Conservation (phyloP, 2,797 vertebrate species). For the Eospalax fontanierii region DNA sequence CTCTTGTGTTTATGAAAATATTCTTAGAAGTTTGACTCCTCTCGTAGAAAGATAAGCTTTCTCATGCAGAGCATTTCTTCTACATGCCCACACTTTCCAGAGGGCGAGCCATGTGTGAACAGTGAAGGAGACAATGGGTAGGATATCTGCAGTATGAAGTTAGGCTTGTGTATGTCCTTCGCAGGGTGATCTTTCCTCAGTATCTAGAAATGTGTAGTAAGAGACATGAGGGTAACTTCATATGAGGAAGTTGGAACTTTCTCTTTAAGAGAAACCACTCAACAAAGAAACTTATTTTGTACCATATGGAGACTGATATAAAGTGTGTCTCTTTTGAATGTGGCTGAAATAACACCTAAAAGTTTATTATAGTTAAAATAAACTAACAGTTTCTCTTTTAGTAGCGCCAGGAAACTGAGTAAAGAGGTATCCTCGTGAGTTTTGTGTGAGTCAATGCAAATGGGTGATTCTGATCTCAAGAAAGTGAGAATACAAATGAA, state of each 20-base stretch:
- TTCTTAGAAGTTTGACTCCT: conserved; percentile 27
- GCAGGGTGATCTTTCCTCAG: neutral
- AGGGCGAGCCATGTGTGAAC: neutral
- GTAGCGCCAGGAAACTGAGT: neutral
- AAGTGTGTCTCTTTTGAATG: conserved; percentile 27
- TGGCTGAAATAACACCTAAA: neutral
- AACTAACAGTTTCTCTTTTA: too few species aligned
- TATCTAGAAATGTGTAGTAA: neutral
- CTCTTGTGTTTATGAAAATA: neutral
- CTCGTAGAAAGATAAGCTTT: conserved; percentile 18
- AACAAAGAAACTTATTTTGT: too few species aligned
- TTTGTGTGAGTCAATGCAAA: neutral
- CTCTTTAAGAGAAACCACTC: neutral
- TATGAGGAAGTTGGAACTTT: neutral
- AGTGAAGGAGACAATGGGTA: neutral
- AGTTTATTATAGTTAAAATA: too few species aligned
- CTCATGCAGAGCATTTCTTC: neutral
- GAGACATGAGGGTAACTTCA: neutral
- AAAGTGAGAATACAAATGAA: neutral
- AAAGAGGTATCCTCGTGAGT: neutral
- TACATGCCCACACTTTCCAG: neutral
- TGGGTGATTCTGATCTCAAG: neutral
- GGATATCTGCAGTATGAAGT: neutral
- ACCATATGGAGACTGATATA: too few species aligned
- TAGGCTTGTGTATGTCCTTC: neutral